Conservation (phyloP, 2,113 vertebrate species). For the Murina feae region DNA sequence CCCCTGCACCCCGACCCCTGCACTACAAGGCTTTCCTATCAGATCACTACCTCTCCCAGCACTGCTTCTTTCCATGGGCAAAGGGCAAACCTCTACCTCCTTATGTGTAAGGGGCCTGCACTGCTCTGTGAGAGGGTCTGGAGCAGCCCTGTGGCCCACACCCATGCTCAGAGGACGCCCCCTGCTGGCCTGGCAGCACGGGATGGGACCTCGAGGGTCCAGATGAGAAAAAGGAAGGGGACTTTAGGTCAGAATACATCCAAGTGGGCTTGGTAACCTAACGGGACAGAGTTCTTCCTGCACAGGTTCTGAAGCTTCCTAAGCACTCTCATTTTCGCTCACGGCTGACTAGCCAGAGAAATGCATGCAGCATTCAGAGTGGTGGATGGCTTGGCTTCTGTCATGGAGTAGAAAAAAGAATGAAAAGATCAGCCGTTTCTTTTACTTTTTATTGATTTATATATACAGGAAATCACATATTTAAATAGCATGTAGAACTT, state of each 20-base stretch:
- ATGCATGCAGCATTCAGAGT: not conserved
- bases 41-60: not conserved
- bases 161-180: not conserved
- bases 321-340: not conserved
- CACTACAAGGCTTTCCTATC: not conserved
- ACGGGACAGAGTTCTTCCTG: too few relatives aligned
- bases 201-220: not conserved
- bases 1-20: not conserved
- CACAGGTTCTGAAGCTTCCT: not conserved
- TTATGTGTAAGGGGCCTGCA: not conserved
- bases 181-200: conserved; percentile 52
- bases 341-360: too few relatives aligned
- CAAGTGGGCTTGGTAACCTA: not conserved
- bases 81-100: not conserved
- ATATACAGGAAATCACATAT: not conserved
- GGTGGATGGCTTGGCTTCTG: not conserved
- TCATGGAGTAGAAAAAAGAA: too few relatives aligned
- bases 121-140: too few relatives aligned
- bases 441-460: not conserved
- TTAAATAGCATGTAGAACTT: not conserved
- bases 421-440: not conserved
- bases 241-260: not conserved
- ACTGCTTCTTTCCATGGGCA: not conserved
- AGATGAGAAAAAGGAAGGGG: not conserved
- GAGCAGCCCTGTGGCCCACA: fast-evolving